Evolutionary conservation across 2,113 vertebrate species (phyloP).

Genomic region (Emberiza fucata): DNA sequence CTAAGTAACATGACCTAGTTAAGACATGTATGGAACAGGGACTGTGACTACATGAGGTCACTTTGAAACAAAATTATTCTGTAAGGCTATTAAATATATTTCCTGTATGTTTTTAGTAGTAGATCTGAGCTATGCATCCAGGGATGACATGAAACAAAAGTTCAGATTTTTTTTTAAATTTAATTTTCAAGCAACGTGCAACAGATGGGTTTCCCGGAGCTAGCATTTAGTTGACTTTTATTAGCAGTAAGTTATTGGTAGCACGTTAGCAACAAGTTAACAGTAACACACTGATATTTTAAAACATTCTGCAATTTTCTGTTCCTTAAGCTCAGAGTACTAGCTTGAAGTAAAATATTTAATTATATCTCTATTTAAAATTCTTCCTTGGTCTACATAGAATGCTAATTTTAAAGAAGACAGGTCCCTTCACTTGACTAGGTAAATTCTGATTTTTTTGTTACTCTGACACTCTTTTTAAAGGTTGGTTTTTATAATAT

Average conservation of each 20-base stretch:
- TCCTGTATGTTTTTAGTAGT: neutral
- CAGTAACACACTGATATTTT: neutral
- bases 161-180: neutral
- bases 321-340: neutral
- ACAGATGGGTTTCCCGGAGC: neutral
- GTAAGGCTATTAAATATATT: neutral
- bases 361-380: neutral
- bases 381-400: neutral
- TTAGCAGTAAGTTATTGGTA: neutral
- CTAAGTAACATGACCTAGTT: neutral
- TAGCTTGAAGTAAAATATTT: neutral
- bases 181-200: neutral
- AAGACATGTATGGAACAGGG: neutral
- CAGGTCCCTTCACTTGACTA: neutral
- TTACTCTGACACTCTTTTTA: neutral
- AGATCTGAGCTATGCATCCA: neutral
- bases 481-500: neutral
- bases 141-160: neutral
- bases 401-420: neutral
- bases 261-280: neutral
- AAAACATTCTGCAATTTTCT: neutral
- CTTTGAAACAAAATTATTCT: neutral
- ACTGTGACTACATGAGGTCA: neutral
- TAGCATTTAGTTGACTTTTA: conserved; percentile 22
- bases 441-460: neutral